Evolutionary conservation across 2,113 vertebrate species (phyloP).

Genomic region (Lepisosteus oculatus): DNA sequence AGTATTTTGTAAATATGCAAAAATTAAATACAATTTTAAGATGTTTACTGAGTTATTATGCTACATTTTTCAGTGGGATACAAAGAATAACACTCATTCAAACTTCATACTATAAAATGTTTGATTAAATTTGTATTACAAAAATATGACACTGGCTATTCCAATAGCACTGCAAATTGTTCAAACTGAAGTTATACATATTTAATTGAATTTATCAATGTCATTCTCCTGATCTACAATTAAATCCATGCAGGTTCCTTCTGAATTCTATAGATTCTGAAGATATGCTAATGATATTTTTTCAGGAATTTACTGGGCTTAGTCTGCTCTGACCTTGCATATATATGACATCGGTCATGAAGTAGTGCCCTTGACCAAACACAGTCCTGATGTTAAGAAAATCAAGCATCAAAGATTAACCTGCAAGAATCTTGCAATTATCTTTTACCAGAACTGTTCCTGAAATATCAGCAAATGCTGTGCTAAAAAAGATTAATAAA

Average conservation of each 20-base stretch:
- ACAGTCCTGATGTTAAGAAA: constrained; percentile 1
- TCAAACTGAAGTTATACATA: background rate
- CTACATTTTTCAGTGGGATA: too few species aligned
- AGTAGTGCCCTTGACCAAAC: constrained; percentile 36
- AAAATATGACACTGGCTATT: too few species aligned
- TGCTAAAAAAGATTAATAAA: too few species aligned
- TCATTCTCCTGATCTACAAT: constrained; percentile 18
- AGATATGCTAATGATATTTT: constrained; percentile 46
- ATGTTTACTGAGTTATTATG: too few species aligned
- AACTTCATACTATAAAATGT: too few species aligned
- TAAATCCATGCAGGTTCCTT: constrained; percentile 28
- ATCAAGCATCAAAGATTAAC: background rate
- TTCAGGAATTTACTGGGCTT: constrained; percentile 37
- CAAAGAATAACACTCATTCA: too few species aligned
- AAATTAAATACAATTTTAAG: too few species aligned
- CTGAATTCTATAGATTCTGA: constrained; percentile 21
- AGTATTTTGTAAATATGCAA: too few species aligned
- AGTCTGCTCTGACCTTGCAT: constrained; percentile 37
- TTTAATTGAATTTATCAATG: constrained; percentile 33
- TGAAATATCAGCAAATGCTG: too few species aligned
- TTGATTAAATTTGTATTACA: too few species aligned
- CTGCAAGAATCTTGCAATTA: background rate
- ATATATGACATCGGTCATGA: constrained; percentile 41
- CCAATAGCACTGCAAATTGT: too few species aligned
- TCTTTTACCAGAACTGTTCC: background rate